Evolutionary conservation across 2,888 invertebrate genomes (phyloP).

Genomic region (Caenorhabditis virilis): DNA sequence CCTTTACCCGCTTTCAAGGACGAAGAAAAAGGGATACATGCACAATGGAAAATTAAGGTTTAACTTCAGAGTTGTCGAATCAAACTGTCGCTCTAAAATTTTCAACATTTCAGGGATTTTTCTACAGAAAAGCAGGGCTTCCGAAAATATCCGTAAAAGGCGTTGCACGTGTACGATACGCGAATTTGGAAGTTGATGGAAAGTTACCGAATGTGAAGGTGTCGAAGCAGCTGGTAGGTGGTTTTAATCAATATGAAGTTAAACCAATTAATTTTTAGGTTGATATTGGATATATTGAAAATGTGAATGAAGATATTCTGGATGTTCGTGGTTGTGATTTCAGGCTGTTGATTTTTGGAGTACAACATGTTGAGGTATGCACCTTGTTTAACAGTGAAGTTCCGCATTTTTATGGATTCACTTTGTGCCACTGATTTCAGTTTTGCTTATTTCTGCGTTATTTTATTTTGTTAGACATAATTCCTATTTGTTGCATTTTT

Average conservation of each 20-base stretch:
- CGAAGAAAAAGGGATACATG: slow-evolving; percentile 52
- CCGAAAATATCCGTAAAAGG: slow-evolving; percentile 45
- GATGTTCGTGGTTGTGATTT: slow-evolving; percentile 49
- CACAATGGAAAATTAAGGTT: slow-evolving; percentile 55
- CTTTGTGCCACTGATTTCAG: too few species aligned
- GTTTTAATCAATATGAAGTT: not conserved
- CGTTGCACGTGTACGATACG: slow-evolving; percentile 40
- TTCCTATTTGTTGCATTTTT: too few species aligned
- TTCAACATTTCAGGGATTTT: slow-evolving; percentile 37
- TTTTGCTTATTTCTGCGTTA: too few species aligned
- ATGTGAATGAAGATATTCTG: slow-evolving; percentile 39
- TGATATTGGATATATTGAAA: slow-evolving; percentile 48
- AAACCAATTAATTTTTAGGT: slow-evolving; percentile 18
- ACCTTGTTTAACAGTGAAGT: too few species aligned
- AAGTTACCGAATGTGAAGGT: slow-evolving; percentile 34
- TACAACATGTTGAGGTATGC: slow-evolving; percentile 45
- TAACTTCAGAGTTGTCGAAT: not conserved
- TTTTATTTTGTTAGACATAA: too few species aligned
- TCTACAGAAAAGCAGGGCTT: slow-evolving; percentile 33
- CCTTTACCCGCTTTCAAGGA: slow-evolving; percentile 50
- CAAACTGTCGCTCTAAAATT: not conserved
- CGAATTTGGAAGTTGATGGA: slow-evolving; percentile 32
- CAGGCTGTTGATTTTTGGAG: slow-evolving; percentile 43
- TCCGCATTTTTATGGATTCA: not conserved
- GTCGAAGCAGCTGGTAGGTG: slow-evolving; percentile 25